A percentile compares a stretch with the other conserved stretches of the same genome.
Conservation (phyloP, 2,797 vertebrate species). For the Paguma larvata region DNA sequence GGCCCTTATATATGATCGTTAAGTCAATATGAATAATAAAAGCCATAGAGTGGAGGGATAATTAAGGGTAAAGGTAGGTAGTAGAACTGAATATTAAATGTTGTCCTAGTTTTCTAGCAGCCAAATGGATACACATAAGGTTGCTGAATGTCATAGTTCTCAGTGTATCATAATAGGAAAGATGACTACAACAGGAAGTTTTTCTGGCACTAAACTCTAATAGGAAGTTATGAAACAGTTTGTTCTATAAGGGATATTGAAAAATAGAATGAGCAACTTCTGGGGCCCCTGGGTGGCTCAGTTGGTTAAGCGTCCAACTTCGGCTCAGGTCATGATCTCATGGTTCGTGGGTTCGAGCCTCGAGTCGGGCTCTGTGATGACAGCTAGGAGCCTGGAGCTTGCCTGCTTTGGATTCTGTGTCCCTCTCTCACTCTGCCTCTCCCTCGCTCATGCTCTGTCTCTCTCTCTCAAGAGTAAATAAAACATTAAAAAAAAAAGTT, state of each 20-base stretch:
- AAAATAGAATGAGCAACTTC: background rate
- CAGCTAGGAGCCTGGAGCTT: no score
- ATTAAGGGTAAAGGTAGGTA: background rate
- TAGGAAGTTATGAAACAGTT: background rate
- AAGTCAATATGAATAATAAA: background rate
- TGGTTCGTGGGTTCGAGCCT: no score
- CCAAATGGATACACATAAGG: background rate
- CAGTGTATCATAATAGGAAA: background rate
- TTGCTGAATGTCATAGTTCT: background rate
- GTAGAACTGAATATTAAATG: slow-evolving; percentile 38
- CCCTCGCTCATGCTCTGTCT: no score
- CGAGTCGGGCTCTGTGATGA: no score
- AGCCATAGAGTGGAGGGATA: background rate
- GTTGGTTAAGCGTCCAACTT: no score
- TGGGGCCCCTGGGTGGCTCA: no score
- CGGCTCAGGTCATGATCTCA: no score
- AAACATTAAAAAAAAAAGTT: no score
- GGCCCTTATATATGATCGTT: background rate
- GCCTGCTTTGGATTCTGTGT: no score
- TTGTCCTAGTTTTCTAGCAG: slow-evolving; percentile 20
- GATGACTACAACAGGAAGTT: background rate
- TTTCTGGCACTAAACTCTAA: slow-evolving; percentile 26
- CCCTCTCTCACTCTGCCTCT: no score
- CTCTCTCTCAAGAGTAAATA: no score
- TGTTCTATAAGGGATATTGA: background rate